Base-by-base conservation (phyloP, 2,797 vertebrate genomes). In the Hylomyscus alleni region DNA sequence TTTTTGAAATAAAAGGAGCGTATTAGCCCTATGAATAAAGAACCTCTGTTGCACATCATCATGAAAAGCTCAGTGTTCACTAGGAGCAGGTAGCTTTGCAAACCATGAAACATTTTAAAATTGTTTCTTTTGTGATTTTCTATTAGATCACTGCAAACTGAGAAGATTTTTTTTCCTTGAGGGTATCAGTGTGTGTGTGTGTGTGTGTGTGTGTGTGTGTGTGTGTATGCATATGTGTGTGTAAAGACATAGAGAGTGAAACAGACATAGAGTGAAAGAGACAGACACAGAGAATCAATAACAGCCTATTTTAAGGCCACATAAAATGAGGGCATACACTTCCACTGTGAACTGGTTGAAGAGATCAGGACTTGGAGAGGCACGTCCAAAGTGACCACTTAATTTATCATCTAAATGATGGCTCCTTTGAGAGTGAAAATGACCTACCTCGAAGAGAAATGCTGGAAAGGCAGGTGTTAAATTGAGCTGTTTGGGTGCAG, bases 351-450 rank as follows among this genome's bases (percentile, higher is more conserved):
- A 40, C 12, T 69, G 10, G 13, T 19, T 65, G 50, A 97, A 31
- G 58, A 82, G 31, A 72, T 50, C 8, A 67, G 50, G 85, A 82
- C 7, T 87, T 80, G 6, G 8, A 83, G 56, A 37, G 20, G 67
- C 67, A 82, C 31, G 69, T 62, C n/a, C 85, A 62, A 90, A n/a
- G 34, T 87, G 52, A 90, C 47, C 20, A 17, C 56, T 52, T 62
- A 93, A 89, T 90, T 92, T 81, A 89, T 78, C 54, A 60, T 52
- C 72, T 52, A 83, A 89, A 56, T 87, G n/a, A 69, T 40, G 47
- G 47, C 22, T 62, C 20, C 58, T 67, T 31, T 87, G 17, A 91
- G 26, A 96, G 73, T 80, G 62, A 80, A 95, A n/a, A 14, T 50
- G n/a, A 6, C 37, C 81, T 40, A 2, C 14, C 26, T 17, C 26